These are phyloP conservation scores for Micromesistius poutassou DNA, from an alignment of 2,797 vertebrate species.

Conservation along the genomic window DNA sequence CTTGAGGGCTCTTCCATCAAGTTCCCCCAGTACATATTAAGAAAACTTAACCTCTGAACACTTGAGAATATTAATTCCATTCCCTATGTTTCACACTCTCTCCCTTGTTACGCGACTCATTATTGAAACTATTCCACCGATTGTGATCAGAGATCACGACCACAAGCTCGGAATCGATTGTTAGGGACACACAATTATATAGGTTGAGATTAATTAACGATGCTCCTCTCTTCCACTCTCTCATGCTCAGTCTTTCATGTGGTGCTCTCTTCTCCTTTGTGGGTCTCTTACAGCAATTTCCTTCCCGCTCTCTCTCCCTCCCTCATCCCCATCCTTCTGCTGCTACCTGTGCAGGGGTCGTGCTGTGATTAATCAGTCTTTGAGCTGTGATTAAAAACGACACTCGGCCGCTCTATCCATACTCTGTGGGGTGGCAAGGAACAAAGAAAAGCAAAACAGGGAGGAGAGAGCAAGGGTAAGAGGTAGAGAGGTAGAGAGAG, in stretches of 20 bases:
- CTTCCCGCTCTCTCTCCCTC: not conserved
- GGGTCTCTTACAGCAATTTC: not conserved
- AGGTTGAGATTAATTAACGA: too few species aligned
- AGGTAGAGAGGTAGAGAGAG: not conserved
- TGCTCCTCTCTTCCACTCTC: not conserved
- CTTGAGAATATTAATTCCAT: too few species aligned
- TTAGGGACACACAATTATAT: too few species aligned
- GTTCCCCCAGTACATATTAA: too few species aligned
- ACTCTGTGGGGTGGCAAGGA: not conserved
- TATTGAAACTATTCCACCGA: too few species aligned
- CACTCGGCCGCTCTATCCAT: conserved; percentile 4
- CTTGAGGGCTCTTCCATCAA: too few species aligned
- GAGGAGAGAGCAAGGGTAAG: not conserved
- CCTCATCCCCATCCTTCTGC: conserved; percentile 13
- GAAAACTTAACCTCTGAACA: too few species aligned
- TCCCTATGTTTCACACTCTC: too few species aligned
- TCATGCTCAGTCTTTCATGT: not conserved
- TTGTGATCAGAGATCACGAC: too few species aligned
- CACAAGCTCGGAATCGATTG: too few species aligned
- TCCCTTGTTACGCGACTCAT: too few species aligned
- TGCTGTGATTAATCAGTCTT: conserved; percentile 17
- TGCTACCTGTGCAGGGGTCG: conserved; percentile 11
- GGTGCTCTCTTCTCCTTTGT: not conserved
- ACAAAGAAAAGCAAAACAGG: not conserved
- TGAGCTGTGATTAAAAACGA: conserved; percentile 18